Percentiles rank a stretch among this genome's conserved stretches.
Evolutionary conservation across 2,888 invertebrate species (phyloP).

Genomic region (Tineola bisselliella): DNA sequence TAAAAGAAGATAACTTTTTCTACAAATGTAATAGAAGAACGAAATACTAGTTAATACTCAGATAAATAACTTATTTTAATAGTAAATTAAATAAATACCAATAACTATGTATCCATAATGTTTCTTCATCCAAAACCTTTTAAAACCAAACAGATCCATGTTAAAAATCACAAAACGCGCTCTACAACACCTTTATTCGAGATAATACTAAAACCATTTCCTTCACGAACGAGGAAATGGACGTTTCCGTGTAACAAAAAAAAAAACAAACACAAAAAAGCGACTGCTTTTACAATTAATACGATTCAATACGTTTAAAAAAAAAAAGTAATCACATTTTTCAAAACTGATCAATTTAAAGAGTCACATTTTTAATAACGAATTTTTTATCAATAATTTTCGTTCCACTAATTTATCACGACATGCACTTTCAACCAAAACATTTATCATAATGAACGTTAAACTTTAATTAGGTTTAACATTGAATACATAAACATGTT

Average conservation of each 20-base stretch:
- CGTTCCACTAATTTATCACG: too few relatives aligned
- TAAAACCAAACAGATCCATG: not conserved
- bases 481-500: too few relatives aligned
- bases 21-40: too few relatives aligned
- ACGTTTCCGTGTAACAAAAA: not conserved
- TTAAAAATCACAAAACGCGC: not conserved
- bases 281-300: not conserved
- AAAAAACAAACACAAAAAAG: not conserved
- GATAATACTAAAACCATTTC: not conserved
- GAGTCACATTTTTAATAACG: not conserved
- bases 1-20: too few relatives aligned
- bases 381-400: too few relatives aligned
- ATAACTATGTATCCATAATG: constrained; percentile 2
- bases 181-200: not conserved
- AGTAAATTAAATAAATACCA: constrained; percentile 7
- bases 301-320: not conserved
- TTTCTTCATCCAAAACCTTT: not conserved
- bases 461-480: not conserved
- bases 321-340: not conserved
- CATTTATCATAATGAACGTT: not conserved
- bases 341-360: not conserved
- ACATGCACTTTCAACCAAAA: too few relatives aligned
- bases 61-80: too few relatives aligned
- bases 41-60: too few relatives aligned
- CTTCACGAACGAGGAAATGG: not conserved